Evolutionary conservation across 2,797 vertebrate genomes (phyloP), one percentile per base, ranked within the genome.

Genomic region (Aphelocoma californica): DNA sequence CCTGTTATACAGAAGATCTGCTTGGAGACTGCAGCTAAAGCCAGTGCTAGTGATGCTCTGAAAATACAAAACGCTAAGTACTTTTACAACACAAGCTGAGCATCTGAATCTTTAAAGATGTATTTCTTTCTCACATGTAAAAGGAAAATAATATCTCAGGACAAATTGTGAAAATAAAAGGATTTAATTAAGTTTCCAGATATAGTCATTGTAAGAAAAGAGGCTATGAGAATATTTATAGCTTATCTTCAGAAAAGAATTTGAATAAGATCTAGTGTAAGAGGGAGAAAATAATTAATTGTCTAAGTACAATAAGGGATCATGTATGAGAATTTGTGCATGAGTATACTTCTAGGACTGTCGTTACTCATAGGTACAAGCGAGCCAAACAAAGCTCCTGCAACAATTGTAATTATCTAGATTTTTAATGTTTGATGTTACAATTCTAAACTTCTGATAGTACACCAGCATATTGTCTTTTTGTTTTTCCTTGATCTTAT

Each of bases 401-500:
- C 9, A 83, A 67, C 32, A 82, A 14, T 34, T 1, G 2, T 31
- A 61, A 34, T 61, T 72, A 42, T 17, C 12, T 64, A 14, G 11
- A 31, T n/a, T 71, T 90, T 72, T 72, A 67, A 84, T 61, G 14
- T 28, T 78, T 77, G 10, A n/a, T 58, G 12, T 25, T n/a, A 14
- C 12, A 86, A 29, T 60, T 53, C 38, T 40, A 60, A 28, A 45
- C 74, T 78, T 85, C 36, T 61, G 60, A 25, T 5, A 85, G 6
- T 14, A 65, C 0, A 0, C 9, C 28, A 48, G 16, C 38, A 47
- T 14, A 44, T 3, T 11, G 24, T 19, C 7, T 18, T 34, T 53
- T 54, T 32, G 15, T 11, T 38, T 42, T 60, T 9, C n/a, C 28
- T 64, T 54, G 1, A 34, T 72, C 31, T 62, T 60, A 53, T 13